Evolutionary conservation across 2,113 vertebrate genomes (phyloP), one percentile per base, ranked within the genome.

Genomic region (Tringa solitaria): DNA sequence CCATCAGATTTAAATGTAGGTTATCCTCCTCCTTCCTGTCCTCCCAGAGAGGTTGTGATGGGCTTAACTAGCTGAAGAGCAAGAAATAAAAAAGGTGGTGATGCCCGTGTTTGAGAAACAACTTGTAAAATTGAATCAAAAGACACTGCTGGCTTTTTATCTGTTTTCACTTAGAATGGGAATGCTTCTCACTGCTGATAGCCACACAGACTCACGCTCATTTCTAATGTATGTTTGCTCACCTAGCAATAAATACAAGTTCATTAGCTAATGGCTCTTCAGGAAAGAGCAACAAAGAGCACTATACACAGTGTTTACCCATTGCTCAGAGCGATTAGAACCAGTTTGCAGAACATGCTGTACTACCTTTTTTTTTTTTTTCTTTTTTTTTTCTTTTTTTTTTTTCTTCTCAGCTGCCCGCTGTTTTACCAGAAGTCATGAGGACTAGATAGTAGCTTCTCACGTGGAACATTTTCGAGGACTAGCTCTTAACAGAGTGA

Each of bases 1-100:
- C 94, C 89, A 95, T 94, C 93, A 96, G 88, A 95, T 95, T 90
- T 92, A 96, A 94, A 96, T 94, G 92, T 93, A 96, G 96, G 96
- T 96, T 96, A 96, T 97, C 92, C 92, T 95, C 91, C 89, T 95
- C 87, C 76, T 94, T 94, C 95, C 93, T 94, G 95, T 93, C 89
- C 72, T 96, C 80, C 79, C 51, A 0, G 69, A 41, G 81, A 88
- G 87, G 88, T 24, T 91, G 91, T 81, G 78, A 94, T 74, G 90
- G 57, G 64, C 50, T 97, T 91, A 87, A 69, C 77, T 91, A 87
- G 69, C 77, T 77, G 72, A 85, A 88, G 64, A 89, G 54, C 77
- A 61, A 51, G 69, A 69, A 69, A 73, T 46, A 65, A 93, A 94
- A 94, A 70, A 70, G 41, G 68, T 85, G 73, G 41, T 32, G 37